Conservation (phyloP, 2,113 vertebrate genomes). For the Nyctibius bracteatus region DNA sequence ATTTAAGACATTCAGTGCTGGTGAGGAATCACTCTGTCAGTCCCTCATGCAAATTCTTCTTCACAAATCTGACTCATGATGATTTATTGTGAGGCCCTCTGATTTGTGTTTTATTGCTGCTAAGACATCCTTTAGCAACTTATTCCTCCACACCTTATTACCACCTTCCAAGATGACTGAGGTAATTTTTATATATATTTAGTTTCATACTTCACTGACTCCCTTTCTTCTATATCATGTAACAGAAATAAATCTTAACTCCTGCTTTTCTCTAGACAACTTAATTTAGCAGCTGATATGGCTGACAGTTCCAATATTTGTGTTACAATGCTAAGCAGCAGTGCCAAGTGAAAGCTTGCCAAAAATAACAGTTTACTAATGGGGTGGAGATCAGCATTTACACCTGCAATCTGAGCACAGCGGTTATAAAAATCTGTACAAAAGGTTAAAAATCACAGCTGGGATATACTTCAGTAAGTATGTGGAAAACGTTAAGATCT, state of each 20-base stretch:
- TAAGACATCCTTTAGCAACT: background rate
- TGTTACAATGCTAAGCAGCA: background rate
- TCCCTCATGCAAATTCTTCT: background rate
- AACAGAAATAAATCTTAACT: slow-evolving; percentile 5
- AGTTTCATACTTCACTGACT: background rate
- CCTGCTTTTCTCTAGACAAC: background rate
- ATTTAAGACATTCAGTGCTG: background rate
- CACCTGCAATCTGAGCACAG: background rate
- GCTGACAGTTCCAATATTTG: slow-evolving; percentile 32
- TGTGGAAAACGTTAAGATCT: background rate
- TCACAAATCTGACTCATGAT: background rate
- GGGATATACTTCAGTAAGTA: background rate
- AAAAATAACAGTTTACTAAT: background rate
- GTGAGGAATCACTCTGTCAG: background rate
- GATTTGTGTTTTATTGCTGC: background rate
- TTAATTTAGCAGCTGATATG: slow-evolving; percentile 15
- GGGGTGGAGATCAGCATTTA: slow-evolving; percentile 20
- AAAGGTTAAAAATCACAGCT: slow-evolving; percentile 38
- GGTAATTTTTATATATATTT: background rate
- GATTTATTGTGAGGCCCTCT: background rate
- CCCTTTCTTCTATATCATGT: background rate
- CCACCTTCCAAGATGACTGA: background rate
- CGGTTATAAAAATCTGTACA: background rate
- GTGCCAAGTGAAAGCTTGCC: slow-evolving; percentile 37
- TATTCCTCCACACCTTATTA: background rate